phyloP scores from a whole-genome alignment of 2,113 vertebrate genomes.

The Naja naja region DNA sequence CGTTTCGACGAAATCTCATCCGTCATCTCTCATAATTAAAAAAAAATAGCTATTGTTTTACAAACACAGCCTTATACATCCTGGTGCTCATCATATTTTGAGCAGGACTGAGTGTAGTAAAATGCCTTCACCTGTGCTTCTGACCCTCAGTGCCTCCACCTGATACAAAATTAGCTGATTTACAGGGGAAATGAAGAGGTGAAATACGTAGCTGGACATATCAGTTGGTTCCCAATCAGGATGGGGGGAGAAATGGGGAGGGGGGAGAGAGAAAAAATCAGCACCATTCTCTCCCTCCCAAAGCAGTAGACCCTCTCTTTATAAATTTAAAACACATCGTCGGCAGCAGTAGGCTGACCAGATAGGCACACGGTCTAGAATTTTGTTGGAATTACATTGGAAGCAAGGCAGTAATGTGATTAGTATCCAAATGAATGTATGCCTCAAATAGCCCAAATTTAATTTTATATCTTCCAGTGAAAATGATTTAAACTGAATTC shows the following conservation, averaged over 20 bases:
- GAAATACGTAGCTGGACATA: constrained; percentile 70
- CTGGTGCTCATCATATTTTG: constrained; percentile 51
- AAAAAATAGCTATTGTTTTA: constrained; percentile 43
- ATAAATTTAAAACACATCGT: constrained; percentile 38
- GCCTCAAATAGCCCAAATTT: constrained; percentile 69
- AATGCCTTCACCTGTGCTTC: constrained; percentile 70
- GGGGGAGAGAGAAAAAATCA: constrained; percentile 44
- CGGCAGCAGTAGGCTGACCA: constrained; percentile 46
- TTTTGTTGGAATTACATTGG: constrained; percentile 54
- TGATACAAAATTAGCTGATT: constrained; percentile 72
- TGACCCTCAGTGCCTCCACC: constrained; percentile 70
- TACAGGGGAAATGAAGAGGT: constrained; percentile 67
- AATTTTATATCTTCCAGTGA: constrained; percentile 61
- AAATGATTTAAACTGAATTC: constrained; percentile 70
- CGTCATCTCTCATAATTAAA: constrained; percentile 52
- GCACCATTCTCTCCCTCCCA: constrained; percentile 26
- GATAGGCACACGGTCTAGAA: constrained; percentile 45
- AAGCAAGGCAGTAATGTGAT: constrained; percentile 66
- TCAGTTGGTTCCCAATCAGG: constrained; percentile 70
- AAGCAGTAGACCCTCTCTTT: constrained; percentile 47
- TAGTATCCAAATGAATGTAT: constrained; percentile 70
- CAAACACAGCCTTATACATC: constrained; percentile 40
- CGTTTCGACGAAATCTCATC: too few species aligned
- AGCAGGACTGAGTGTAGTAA: constrained; percentile 52
- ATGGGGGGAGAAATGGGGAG: constrained; percentile 19